Base-by-base conservation (phyloP, 92 coral and sea anemone genomes). In the Phenganax marumi region DNA sequence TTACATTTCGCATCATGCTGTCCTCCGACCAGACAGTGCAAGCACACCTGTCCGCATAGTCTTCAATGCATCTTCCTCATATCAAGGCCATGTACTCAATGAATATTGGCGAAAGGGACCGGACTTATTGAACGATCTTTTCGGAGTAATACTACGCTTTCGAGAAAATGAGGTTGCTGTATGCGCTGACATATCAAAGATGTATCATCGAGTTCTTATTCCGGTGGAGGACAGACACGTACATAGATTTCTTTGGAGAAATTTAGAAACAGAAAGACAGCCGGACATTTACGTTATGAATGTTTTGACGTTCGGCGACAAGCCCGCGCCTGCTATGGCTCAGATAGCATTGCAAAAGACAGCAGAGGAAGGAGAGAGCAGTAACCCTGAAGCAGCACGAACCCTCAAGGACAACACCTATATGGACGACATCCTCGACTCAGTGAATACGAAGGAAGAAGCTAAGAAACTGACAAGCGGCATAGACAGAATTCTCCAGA, bases 361-460 rank as follows among this genome's bases (percentile, higher is more conserved):
- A 0, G 92, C 88, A 39, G 62, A 83, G 47, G 78, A 76, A 8
- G 71, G 68, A 17, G 75, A 84, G 23, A 70, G 24, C 11, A 80
- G 48, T 4, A 65, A 24, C 60, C 93, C 89, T 6, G 74, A 51
- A 62, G 90, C 93, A 85, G 91, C 93, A 1, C 69, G 83, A 52
- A 77, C 81, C 3, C 21, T 85, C 7, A 26, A 80, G 55, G 86
- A 88, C 21, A 90, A 90, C 60, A 85, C 84, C 6, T 87, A 87
- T 68, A 90, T 90, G 92, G 90, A 87, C 25, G 90, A 90, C 13
- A 90, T 87, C 25, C 76, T 88, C 25, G 90, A 78, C 58, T 90
- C 92, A 22, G 87, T 60, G 43, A 60, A 70, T 48, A 84, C 74
- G 8, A 79, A 80, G 63, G 57, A 68, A 33, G 78, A 83, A 70